Base-by-base conservation (phyloP, 1,140 invertebrate species). In the Melipona quadrifasciata region DNA sequence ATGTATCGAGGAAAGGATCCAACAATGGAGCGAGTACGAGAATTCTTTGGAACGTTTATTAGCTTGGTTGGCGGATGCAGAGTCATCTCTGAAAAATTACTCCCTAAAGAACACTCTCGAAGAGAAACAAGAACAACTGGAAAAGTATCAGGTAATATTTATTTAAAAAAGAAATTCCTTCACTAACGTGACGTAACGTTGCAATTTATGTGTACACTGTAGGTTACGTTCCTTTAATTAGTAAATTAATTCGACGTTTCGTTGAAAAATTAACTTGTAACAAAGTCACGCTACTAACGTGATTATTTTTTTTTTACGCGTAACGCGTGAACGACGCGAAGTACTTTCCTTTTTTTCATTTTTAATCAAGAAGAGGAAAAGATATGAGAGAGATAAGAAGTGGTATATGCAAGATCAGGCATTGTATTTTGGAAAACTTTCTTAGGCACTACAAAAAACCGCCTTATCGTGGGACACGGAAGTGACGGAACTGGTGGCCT, bases 11-110 rank as follows among this genome's bases (percentile, higher is more conserved):
- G 97, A 98, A 87, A 96, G 97, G 81, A 95, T 99, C 61, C 96
- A 97, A 89, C 98, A 99, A 94, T 99, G 98, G 98, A 96, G 95
- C 70, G 97, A 98, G 82, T 99, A 99, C 92, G 98, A 99, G 91
- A 96, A 96, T 80, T 97, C 97, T 5, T 96, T 98, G 89, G 98
- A 99, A 87, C 95, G 96, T 65, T 94, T 99, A 53, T 96, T 98
- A 67, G 94, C 95, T 31, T 99, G 98, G 98, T 94, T 99, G 71
- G 96, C 96, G 81, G 98, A 99, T 86, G 97, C 98, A 51, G 99
- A 99, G 95, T 96, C 96, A 82, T 96, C 96, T 34, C 95, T 99
- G 31, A 99, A 99, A 93, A 98, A 98, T 90, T 99, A 98, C 91
- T 96, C 96, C 27, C 95, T 97, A 3, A 98, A 97, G 91, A 97